Evolutionary conservation across 2,888 invertebrate genomes (phyloP), one percentile per base, ranked within the genome.

Genomic region (Philhelius pedissequus): DNA sequence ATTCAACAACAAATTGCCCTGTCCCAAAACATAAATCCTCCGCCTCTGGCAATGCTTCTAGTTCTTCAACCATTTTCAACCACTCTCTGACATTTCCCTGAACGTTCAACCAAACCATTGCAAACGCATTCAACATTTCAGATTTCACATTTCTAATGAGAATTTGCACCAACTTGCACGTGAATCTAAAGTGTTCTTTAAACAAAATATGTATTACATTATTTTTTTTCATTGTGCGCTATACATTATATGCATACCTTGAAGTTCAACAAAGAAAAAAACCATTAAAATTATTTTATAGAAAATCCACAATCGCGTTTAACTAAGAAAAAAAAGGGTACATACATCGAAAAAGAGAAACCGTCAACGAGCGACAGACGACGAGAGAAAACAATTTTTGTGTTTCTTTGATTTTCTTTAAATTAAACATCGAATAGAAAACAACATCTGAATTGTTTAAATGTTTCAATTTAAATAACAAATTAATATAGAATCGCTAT

Each of bases 51-150:
- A 83, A 45, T 56, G 15, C 32, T 27, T 9, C 4, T 6, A 2
- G 7, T 6, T 7, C 2, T n/a, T 38, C 52, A 74, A 40, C 32
- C 18, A 8, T 8, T 11, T 32, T 64, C 45, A 64, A 22, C 5
- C 32, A 6, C 13, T 22, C 48, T 50, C 58, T 83, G 83, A 79
- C 83, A 70, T 69, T 78, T 74, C 32, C 9, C 1, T 60, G 22
- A 38, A 22, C 50, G 56, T 64, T 66, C 35, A 62, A 62, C 25
- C 30, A 52, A 83, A 48, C 50, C 69, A 79, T 60, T 25, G 30
- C 50, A 50, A 35, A 35, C 35, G 18, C 27, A 32, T 30, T 62
- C 79, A 58, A 83, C 79, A 83, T 83, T 83, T 79, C 74, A 58
- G 18, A 64, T 48, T 48, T 79, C 74, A 58, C 22, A 64, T 48